Evolutionary conservation across 2,113 vertebrate genomes (phyloP), one percentile per base, ranked within the genome.

Genomic region (Acanthochromis polyacanthus): DNA sequence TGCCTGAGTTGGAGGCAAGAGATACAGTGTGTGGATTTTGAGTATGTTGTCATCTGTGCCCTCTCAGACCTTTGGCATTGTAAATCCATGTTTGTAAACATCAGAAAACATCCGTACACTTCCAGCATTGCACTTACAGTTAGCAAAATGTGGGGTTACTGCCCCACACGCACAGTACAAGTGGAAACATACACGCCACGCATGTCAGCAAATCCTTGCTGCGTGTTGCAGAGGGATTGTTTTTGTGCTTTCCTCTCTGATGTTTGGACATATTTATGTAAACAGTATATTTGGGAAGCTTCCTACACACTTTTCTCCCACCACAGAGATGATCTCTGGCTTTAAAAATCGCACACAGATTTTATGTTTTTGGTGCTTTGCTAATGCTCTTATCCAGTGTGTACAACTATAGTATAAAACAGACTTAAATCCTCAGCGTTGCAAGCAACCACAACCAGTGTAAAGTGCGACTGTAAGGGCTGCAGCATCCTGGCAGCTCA

Each of bases 151-250:
- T 23, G 60, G 46, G 10, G 28, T 55, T 14, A 3, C 45, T 5
- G 11, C 23, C 15, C 25, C 56, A 23, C 77, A 75, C 30, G 52
- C 0, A 61, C 38, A 70, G 30, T 75, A 25, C 38, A 5, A 69
- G 11, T 55, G 20, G 3, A 64, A 59, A 67, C 56, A 71, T 4
- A 4, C 46, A 25, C 65, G 66, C 15, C 57, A 36, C 79, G 69
- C 43, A 43, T 88, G 88, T 90, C 84, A 74, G 77, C 63, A 88
- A 87, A 90, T 90, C 78, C 85, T 80, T 57, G 43, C 83, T 58
- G 82, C 68, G 17, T 80, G 72, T 89, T 77, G 58, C 46, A 59
- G 61, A 30, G 76, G 61, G 75, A 82, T 81, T 86, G 67, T 87
- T 82, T 79, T 63, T 77, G 62, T 56, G 32, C 61, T 60, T n/a